These are phyloP conservation scores for Leptinotarsa haldemani DNA, from an alignment of 2,888 invertebrate species.

Conservation along the genomic window DNA sequence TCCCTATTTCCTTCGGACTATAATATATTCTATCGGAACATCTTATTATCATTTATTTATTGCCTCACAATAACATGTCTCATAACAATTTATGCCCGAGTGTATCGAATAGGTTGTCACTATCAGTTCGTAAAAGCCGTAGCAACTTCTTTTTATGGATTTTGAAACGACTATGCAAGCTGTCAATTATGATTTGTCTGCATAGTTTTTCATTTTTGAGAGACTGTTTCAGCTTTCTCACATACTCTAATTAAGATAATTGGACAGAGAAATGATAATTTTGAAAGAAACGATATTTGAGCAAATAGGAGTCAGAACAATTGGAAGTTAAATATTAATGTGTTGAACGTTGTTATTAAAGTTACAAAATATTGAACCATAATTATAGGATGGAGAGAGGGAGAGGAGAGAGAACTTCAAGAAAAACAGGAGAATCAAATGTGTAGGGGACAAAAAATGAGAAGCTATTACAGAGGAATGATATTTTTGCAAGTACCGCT, in stretches of 20 bases:
- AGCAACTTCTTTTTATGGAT: slow-evolving; percentile 4
- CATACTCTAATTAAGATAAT: background rate
- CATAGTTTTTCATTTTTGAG: background rate
- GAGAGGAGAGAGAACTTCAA: too few species aligned
- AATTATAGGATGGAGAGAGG: too few species aligned
- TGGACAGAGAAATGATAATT: too few species aligned
- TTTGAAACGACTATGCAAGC: background rate
- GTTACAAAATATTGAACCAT: too few species aligned
- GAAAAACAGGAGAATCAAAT: too few species aligned
- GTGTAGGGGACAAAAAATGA: too few species aligned
- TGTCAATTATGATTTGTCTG: slow-evolving; percentile 1
- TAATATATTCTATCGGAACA: background rate
- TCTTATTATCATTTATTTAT: slow-evolving; percentile 7
- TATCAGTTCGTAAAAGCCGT: background rate
- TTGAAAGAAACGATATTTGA: too few species aligned
- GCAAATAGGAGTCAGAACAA: too few species aligned
- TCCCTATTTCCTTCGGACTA: background rate
- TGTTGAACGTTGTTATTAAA: too few species aligned
- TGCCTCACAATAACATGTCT: slow-evolving; percentile 5
- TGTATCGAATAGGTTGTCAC: background rate
- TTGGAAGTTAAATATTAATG: too few species aligned
- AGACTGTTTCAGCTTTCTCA: background rate
- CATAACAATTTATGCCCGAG: background rate
- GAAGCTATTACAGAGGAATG: too few species aligned
- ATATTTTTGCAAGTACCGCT: too few species aligned